Base-by-base conservation (phyloP, 92 coral and sea anemone genomes). In the Meandrina meandrites region DNA sequence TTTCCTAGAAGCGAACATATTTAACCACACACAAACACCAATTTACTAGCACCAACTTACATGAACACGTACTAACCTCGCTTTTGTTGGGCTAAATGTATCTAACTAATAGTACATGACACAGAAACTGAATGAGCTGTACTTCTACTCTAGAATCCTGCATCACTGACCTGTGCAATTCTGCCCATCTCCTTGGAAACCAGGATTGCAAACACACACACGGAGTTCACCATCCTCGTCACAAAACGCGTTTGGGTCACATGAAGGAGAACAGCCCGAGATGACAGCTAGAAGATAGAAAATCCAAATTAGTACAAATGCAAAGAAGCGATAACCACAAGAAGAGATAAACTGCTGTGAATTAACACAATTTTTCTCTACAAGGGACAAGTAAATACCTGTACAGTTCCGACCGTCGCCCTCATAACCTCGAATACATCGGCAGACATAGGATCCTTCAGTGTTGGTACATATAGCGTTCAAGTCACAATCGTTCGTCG, bases 171-270 rank as follows among this genome's bases (percentile, higher is more conserved):
- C 92, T 12, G 62, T 60, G 74, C 92, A 90, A n/a, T 31, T 79
- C 30, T 48, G 71, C 36, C 92, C 92, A 51, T 90, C 75, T 31
- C 88, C 88, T 36, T 34, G 62, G 74, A 70, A 88, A 73, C 91
- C 91, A 81, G 50, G 18, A 5, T 74, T 74, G 47, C 88, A 88
- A 57, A 47, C 79, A 78, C 88, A 88, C 5, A 51, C 74, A 57
- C 40, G 54, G 22, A 19, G 73, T 12, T 81, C 89, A 50, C 42
- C 75, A 21, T 53, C 53, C n/a, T 89, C 85, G n/a, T 67, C 62
- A 30, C 91, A 89, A 30, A 75, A 50, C 3, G 91, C 91, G 77
- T 84, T 89, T 40, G 21, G 70, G 37, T 30, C 88, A 40, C 91
- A 89, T 0, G 84, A 76, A 22, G 87, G 87, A 21, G 75, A 42